Base-by-base conservation (phyloP, 2,888 invertebrate species). In the Charanyca ferruginea region DNA sequence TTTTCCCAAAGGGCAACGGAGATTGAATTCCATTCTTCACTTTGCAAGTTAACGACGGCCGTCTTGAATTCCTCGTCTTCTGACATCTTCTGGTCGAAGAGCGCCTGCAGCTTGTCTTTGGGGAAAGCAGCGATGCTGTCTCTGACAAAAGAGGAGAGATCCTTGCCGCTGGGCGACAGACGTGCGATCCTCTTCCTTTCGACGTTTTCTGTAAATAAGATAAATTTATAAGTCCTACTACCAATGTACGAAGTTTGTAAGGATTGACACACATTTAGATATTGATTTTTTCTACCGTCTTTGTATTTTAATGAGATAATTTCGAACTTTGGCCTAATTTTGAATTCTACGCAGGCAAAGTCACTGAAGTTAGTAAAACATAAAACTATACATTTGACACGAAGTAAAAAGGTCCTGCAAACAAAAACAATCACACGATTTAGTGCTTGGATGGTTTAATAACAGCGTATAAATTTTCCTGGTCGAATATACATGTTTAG, bases 51-150 rank as follows among this genome's bases (percentile, higher is more conserved):
- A 16, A 89, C 88, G 53, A 94, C 88, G 11, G 94, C 90, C 0
- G 72, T 80, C 48, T 72, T 88, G 83, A 94, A 94, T 8, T 81
- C 88, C 7, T 87, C 90, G 9, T 93, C 91, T 44, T 89, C 90
- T 3, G 85, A 84, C 38, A 90, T 81, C 73, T 94, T 94, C 63
- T 93, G 72, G 1, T 93, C 85, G 70, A 82, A 94, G 11, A 94
- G 90, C 0, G 89, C 92, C 0, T 84, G 74, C 8, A 94, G 77
- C 51, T 91, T 89, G 0, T 83, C 87, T 62, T 91, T 89, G 6
- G 93, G 93, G 83, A 93, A 89, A 0, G 59, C 3, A 0, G 53
- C 76, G 41, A 91, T 88, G 58, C 61, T 47, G 60, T 93, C 93
- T n/a, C 77, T 81, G 41, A 92, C 68, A 81, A 86, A 94, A 0